These are phyloP conservation scores for Zygaena filipendulae DNA, from an alignment of 2,888 invertebrate genomes.

Conservation along the genomic window DNA sequence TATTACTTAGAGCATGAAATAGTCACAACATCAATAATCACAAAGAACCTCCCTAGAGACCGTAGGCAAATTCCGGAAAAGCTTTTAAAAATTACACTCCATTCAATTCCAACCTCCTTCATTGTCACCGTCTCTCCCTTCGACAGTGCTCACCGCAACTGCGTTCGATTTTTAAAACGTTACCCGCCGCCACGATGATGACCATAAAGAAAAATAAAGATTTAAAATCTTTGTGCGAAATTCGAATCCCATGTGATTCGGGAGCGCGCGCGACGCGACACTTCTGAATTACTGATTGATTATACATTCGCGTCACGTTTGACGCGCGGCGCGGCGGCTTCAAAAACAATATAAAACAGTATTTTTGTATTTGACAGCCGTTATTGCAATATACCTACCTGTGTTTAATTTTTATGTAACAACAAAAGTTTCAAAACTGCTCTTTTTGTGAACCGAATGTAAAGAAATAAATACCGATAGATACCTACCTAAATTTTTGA, in stretches of 20 bases:
- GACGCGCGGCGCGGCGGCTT: constrained; percentile 33
- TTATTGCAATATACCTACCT: too few relatives aligned
- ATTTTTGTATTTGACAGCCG: constrained; percentile 20
- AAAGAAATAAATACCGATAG: too few relatives aligned
- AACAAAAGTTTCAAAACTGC: too few relatives aligned
- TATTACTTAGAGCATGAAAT: too few relatives aligned
- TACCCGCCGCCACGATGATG: constrained; percentile 23
- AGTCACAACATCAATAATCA: constrained; percentile 65
- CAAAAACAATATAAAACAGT: constrained; percentile 34
- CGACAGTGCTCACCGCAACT: constrained; percentile 23
- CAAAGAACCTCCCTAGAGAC: constrained; percentile 33
- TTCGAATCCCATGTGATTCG: constrained; percentile 53
- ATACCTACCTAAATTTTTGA: constrained; percentile 4
- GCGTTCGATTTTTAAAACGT: constrained; percentile 38
- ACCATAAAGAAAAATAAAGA: constrained; percentile 38
- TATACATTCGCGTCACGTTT: constrained; percentile 57
- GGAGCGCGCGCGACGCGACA: constrained; percentile 36
- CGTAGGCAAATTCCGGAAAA: constrained; percentile 41
- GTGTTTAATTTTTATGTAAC: constrained; percentile 4
- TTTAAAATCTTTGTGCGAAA: constrained; percentile 51
- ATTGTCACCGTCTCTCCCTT: constrained; percentile 44
- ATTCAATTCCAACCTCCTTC: constrained; percentile 50
- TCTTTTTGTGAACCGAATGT: too few relatives aligned
- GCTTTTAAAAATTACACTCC: constrained; percentile 63
- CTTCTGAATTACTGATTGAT: constrained; percentile 62